Percentiles rank a stretch among this genome's conserved stretches.
Conservation (phyloP, 37 sponge, comb jelly and placozoan species). For the Chondrosia reniformis region DNA sequence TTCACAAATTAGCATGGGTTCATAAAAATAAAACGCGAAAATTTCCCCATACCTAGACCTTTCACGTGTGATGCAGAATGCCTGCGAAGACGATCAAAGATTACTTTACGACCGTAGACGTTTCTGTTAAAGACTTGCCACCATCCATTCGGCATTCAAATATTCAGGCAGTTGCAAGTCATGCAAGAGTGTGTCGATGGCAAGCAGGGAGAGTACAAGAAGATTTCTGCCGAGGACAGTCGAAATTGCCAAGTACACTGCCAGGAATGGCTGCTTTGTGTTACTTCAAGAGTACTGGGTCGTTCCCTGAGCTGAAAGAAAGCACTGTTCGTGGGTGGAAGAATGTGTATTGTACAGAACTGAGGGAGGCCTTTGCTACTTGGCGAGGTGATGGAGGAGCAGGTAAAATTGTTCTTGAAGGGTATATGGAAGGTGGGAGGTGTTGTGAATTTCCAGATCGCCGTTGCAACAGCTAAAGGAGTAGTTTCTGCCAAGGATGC, state of each 20-base stretch:
- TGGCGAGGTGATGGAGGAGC: conserved; percentile 22
- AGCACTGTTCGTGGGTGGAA: conserved; percentile 4
- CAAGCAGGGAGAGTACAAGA: neutral
- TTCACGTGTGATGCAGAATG: too few relatives aligned
- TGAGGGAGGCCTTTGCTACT: conserved; percentile 4
- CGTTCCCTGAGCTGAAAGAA: neutral
- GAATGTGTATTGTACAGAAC: neutral
- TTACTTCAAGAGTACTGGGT: neutral
- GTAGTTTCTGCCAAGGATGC: neutral
- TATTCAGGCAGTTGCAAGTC: neutral
- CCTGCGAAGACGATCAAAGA: too few relatives aligned
- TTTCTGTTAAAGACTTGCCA: neutral
- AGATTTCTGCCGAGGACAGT: neutral
- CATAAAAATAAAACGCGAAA: too few relatives aligned
- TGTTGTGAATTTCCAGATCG: conserved; percentile 7
- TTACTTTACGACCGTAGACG: too few relatives aligned
- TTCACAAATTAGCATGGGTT: too few relatives aligned
- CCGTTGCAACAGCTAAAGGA: conserved; percentile 20
- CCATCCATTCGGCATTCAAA: neutral
- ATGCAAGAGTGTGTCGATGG: neutral
- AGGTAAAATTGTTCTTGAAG: conserved; percentile 8
- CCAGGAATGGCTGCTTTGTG: conserved; percentile 1
- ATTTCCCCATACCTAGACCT: too few relatives aligned
- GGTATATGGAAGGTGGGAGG: neutral
- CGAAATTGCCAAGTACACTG: neutral